Conservation (phyloP, 2,888 invertebrate species). For the Morpho deidamia region DNA sequence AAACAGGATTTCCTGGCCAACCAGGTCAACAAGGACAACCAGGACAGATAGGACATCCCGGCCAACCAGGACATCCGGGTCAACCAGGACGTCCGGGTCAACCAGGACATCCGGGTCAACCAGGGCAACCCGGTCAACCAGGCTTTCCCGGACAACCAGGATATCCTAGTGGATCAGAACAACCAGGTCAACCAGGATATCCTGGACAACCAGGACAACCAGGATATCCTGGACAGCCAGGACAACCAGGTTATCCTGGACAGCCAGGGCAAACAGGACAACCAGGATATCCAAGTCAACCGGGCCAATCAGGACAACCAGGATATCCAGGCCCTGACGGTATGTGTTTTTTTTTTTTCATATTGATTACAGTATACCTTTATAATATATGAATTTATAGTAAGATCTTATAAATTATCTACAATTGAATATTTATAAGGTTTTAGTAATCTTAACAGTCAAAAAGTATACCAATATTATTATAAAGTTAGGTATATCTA, state of each 20-base stretch:
- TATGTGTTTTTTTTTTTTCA: background rate
- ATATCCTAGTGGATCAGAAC: conserved; percentile 12
- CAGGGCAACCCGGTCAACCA: conserved; percentile 18
- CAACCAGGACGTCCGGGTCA: conserved; percentile 19
- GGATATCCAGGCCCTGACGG: conserved; percentile 31
- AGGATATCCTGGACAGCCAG: conserved; percentile 20
- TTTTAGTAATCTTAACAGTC: too few species aligned
- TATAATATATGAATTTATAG: too few species aligned
- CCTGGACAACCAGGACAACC: conserved; percentile 40
- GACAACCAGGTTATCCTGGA: conserved; percentile 23
- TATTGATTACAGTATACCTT: background rate
- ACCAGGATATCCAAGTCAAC: conserved; percentile 24
- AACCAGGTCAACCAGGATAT: conserved; percentile 26
- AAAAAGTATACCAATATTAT: too few species aligned
- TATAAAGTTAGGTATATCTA: too few species aligned
- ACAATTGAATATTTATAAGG: too few species aligned
- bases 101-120: conserved; percentile 19
- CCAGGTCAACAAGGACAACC: conserved; percentile 12
- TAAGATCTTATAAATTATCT: too few species aligned
- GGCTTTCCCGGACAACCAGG: conserved; percentile 16
- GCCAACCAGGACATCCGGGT: conserved; percentile 25
- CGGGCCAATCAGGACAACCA: conserved; percentile 25
- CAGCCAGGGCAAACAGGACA: conserved; percentile 27
- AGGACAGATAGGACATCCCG: conserved; percentile 21
- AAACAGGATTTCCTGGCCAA: conserved; percentile 22